phyloP scores from a whole-genome alignment of 2,888 invertebrate genomes.

The Brachynemurus nebulosus region DNA sequence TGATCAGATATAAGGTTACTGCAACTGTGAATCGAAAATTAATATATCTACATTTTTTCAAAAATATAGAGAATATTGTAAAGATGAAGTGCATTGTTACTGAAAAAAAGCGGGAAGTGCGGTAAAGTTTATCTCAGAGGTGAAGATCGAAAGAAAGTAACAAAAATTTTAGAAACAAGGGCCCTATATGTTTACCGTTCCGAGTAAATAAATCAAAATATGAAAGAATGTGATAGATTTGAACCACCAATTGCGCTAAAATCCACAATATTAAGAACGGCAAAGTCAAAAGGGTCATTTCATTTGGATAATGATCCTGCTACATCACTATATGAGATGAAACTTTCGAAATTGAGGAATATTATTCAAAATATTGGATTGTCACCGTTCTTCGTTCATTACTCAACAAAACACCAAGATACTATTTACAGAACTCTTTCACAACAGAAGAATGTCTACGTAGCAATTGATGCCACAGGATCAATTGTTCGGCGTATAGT shows the following conservation, averaged over 20 bases:
- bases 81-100: too few species aligned
- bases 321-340: not conserved
- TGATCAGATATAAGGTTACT: too few species aligned
- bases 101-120: not conserved
- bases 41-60: too few species aligned
- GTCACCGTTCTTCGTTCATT: not conserved
- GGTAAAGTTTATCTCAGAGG: not conserved
- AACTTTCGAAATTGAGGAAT: not conserved
- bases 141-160: not conserved
- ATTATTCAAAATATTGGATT: not conserved
- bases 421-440: not conserved
- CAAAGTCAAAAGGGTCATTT: not conserved
- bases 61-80: too few species aligned
- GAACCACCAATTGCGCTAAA: not conserved
- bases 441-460: not conserved
- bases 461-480: not conserved
- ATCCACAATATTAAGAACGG: too few species aligned
- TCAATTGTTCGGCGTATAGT: not conserved
- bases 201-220: not conserved
- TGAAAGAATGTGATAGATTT: not conserved
- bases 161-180: not conserved
- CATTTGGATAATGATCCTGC: not conserved
- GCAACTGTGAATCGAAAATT: too few species aligned
- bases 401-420: not conserved
- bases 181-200: not conserved